Evolutionary conservation across 2,797 vertebrate species (phyloP), one percentile per base, ranked within the genome.

Genomic region (Urocyon cinereoargenteus): DNA sequence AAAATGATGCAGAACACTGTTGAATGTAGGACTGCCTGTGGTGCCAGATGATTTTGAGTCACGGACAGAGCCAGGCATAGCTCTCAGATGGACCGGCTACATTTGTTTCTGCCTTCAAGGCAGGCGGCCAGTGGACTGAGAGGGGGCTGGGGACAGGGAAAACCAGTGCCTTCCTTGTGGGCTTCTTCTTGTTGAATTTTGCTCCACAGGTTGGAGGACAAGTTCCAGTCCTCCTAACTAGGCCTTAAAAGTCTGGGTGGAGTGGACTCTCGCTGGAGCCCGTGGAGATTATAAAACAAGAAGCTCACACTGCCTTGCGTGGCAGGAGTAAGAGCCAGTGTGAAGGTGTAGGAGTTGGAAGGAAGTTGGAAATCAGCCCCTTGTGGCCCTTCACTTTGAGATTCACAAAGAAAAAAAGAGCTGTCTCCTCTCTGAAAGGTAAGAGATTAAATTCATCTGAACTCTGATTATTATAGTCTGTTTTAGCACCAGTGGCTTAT

Each of bases 381-480:
- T 49, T 64, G 72, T 90, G 94, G 86, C 40, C n/a, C 31, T 94
- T 96, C 75, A 96, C 81, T 59, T 91, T 94, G 68, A 94, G 92
- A 93, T 61, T 90, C 96, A 85, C 26, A 28, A 70, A 94, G 82
- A 19, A 88, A 94, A 93, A 90, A 94, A 77, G 75, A 8, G 15
- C 82, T 68, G 21, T 83, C 79, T 91, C 18, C 72, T 81, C 13
- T 1, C 53, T 31, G 53, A 94, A 94, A 96, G 89, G 85, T 95
- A 91, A 96, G 88, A 57, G 28, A 90, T 97, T 96, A 94, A 59
- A 91, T 95, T 61, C 94, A 93, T 94, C 77, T 94, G 68, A 93
- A 91, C 28, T 97, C 53, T 34, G 55, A 93, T 72, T 84, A 92
- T 55, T 86, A 24, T 36, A 83, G 62, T 86, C 87, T 90, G 6